These are phyloP conservation scores for Halichondria panicea DNA, from an alignment of 37 sponge, comb jelly and placozoan genomes.

Conservation along the genomic window DNA sequence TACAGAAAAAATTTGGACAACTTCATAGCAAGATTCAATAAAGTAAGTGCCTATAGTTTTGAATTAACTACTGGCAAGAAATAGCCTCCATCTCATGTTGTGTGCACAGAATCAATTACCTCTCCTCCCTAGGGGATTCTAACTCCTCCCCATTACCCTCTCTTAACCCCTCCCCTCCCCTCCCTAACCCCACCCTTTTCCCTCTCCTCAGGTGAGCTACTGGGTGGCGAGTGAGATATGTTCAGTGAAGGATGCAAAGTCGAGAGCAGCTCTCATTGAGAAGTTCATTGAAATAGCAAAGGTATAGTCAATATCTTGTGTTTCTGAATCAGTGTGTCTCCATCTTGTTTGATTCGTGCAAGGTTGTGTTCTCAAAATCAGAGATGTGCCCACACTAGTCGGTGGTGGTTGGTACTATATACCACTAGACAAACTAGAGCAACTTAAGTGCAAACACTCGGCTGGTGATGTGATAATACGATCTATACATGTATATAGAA, in stretches of 20 bases:
- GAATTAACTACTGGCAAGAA: too few species aligned
- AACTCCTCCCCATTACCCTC: background rate
- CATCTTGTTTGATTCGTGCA: background rate
- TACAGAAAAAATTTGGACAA: constrained; percentile 79
- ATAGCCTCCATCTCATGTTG: too few species aligned
- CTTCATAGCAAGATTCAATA: constrained; percentile 74
- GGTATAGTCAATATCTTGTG: constrained; percentile 10
- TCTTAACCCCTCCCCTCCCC: background rate
- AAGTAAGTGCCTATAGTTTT: constrained; percentile 29
- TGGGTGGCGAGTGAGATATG: constrained; percentile 78
- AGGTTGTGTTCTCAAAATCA: too few species aligned
- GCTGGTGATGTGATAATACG: too few species aligned
- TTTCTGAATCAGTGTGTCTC: background rate
- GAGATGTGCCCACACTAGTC: too few species aligned
- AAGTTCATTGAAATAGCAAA: constrained; percentile 83
- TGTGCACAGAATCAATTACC: too few species aligned
- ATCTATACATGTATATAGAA: too few species aligned
- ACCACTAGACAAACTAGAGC: too few species aligned
- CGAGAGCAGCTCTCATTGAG: constrained; percentile 55
- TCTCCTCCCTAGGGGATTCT: background rate
- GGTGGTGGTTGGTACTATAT: too few species aligned
- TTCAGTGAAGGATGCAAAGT: constrained; percentile 4
- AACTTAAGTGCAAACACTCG: too few species aligned
- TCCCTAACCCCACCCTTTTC: background rate
- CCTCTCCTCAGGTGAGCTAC: constrained; percentile 50